These are phyloP conservation scores for Grapholita molesta DNA, from an alignment of 1,140 invertebrate species.

Conservation along the genomic window DNA sequence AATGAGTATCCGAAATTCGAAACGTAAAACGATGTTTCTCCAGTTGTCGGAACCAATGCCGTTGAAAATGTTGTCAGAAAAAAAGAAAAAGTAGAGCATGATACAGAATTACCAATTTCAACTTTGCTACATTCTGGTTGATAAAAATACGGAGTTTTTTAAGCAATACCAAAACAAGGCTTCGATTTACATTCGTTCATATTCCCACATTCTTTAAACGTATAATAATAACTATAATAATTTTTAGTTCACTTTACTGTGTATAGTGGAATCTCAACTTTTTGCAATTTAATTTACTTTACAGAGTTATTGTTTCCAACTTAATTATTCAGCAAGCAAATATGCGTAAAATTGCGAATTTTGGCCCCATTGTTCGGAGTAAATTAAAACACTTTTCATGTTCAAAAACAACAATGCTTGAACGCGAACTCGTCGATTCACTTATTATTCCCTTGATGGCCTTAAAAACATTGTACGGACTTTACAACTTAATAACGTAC, in stretches of 20 bases:
- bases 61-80: constrained; percentile 44
- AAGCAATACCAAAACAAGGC: neutral
- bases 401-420: constrained; percentile 27
- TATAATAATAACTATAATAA: neutral
- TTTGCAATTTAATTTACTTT: neutral
- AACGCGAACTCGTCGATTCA: constrained; percentile 30
- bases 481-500: constrained; percentile 74
- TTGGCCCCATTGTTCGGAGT: constrained; percentile 47
- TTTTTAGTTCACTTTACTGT: neutral
- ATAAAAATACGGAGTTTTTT: neutral
- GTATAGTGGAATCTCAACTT: neutral
- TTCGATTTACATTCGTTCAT: neutral
- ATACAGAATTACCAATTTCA: constrained; percentile 28
- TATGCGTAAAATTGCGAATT: constrained; percentile 20
- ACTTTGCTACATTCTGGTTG: constrained; percentile 1
- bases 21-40: constrained; percentile 52
- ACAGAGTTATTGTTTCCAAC: constrained; percentile 1
- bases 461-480: constrained; percentile 60
- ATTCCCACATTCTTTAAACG: neutral
- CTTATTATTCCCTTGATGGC: constrained; percentile 38
- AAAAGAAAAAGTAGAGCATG: constrained; percentile 48
- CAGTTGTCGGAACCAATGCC: constrained; percentile 34
- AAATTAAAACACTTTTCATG: constrained; percentile 46
- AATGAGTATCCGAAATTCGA: constrained; percentile 58
- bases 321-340: constrained; percentile 9